These are phyloP conservation scores for Dicranocentrus wangi DNA, from an alignment of 2,888 invertebrate species.

Conservation along the genomic window DNA sequence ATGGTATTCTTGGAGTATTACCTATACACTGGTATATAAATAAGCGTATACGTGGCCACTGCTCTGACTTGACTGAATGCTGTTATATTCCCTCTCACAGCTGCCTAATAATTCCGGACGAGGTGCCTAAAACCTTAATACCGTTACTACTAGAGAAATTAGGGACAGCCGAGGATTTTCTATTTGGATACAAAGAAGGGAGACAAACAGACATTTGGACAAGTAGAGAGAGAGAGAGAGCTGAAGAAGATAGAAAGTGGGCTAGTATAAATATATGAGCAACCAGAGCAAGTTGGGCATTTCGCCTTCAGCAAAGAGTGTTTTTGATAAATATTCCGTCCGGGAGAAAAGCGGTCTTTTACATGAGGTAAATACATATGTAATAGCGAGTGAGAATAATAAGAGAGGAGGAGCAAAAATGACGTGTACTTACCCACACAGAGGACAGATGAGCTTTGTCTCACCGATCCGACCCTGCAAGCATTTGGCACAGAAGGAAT, in stretches of 20 bases:
- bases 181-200: not conserved
- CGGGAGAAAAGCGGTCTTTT: conserved; percentile 5
- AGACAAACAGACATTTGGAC: not conserved
- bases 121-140: conserved; percentile 44
- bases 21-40: conserved; percentile 3
- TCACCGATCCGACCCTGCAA: conserved; percentile 80
- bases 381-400: conserved; percentile 42
- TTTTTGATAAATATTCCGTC: conserved; percentile 38
- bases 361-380: conserved; percentile 42
- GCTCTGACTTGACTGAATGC: not conserved
- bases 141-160: conserved; percentile 39
- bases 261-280: not conserved
- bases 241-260: not conserved
- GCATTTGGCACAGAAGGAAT: conserved; percentile 83
- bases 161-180: conserved; percentile 43
- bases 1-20: no score
- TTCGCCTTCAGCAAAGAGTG: not conserved
- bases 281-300: conserved; percentile 3
- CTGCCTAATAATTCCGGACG: conserved; percentile 2
- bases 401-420: conserved; percentile 51
- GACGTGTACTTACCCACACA: conserved; percentile 79
- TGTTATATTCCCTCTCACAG: conserved; percentile 2
- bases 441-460: conserved; percentile 80
- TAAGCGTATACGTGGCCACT: not conserved
- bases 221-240: conserved; percentile 3